Evolutionary conservation across 2,113 vertebrate genomes (phyloP), one percentile per base, ranked within the genome.

Genomic region (Circaetus cinerascens): DNA sequence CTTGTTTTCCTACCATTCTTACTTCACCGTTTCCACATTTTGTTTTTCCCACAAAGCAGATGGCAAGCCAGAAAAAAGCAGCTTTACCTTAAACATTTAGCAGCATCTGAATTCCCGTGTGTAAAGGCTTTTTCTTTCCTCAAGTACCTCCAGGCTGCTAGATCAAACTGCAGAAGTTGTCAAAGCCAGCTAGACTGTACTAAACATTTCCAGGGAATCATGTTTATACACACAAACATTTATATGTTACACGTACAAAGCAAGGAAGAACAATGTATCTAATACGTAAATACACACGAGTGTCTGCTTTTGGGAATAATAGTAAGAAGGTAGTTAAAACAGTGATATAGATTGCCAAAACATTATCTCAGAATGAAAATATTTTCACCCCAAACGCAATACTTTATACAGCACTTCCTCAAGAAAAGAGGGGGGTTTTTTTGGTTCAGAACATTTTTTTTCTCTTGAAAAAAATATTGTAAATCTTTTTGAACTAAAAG

Each of bases 281-380:
- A 40, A 46, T 14, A 50, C 0, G 1, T 59, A 67, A 19, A 68
- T 15, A 91, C 11, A 87, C 19, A 77, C 0, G 0, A 40, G 26
- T 23, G 30, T 50, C 75, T 79, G 19, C 46, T 77, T 86, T 36
- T 21, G 51, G 53, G n/a, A 78, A 48, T 22, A 82, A 60, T 0
- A 60, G 45, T 51, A 80, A 67, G n/a, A 63, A 66, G 4, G 19
- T 5, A 56, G 48, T 59, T 72, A 63, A 87, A 89, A 64, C 10
- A 67, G 22, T 56, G 50, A 75, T 68, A 36, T 1, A 74, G 19
- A 26, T 25, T 86, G 76, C 43, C 51, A 86, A 91, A 96, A 81
- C 8, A 46, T 27, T 68, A 43, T n/a, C 72, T 92, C 30, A 88
- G 78, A 95, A 75, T 56, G 38, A 78, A 88, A 88, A 38, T 26